Evolutionary conservation across 2,888 invertebrate genomes (phyloP), one percentile per base, ranked within the genome.

Genomic region (Papilio elwesi): DNA sequence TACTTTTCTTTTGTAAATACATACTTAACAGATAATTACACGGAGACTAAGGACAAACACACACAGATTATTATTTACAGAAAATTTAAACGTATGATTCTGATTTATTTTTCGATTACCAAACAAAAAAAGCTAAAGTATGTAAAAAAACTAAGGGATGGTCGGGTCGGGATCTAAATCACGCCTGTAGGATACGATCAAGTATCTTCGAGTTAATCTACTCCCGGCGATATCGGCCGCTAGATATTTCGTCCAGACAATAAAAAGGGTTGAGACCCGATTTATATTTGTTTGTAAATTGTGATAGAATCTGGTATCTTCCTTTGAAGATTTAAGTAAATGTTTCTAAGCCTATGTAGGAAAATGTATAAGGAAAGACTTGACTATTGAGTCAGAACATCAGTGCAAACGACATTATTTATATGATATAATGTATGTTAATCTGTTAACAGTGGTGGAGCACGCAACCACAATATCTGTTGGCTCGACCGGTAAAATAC

Each of bases 141-240:
- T 7, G 36, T 12, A 57, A 57, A 55, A 36, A 57, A 36, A 10
- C 3, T 36, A 38, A 59, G 13, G 59, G 59, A n/a, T 59, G 62
- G 51, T 62, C 51, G 69, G 51, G 51, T 43, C 59, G 51, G 59
- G 51, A 62, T 16, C 51, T 62, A 69, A 48, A 59, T 68, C 68
- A 59, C 38, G 48, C 26, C 59, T 68, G 49, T 47, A 11, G 26
- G 59, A 68, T 68, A 59, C 62, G 69, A 62, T 62, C 51, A 69
- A 62, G 62, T 62, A 69, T 69, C 62, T 69, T 62, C 15, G 49
- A 51, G 49, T 69, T 69, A 59, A 69, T 69, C 69, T 62, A 62
- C 51, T 43, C 59, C 36, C 11, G 8, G 36, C 57, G 48, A 59
- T 59, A 68, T 62, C 62, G 69, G 38, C 51, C 69, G 62, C 68